Evolutionary conservation across 2,888 invertebrate genomes (phyloP).

Genomic region (Syrphus vitripennis): DNA sequence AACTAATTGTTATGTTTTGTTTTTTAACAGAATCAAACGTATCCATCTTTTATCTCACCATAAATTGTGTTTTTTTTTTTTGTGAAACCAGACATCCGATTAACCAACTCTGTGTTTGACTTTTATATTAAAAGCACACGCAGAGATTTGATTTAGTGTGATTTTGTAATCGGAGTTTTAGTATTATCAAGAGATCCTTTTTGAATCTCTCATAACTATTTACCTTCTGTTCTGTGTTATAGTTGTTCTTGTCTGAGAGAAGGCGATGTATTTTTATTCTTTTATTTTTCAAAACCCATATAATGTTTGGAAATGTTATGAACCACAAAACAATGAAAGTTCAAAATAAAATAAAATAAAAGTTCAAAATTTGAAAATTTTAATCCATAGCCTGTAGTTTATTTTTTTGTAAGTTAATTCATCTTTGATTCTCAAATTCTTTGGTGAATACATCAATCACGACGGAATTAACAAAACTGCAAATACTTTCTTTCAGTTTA

Average conservation of each 20-base stretch:
- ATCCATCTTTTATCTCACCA: conserved; percentile 28
- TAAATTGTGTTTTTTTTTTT: conserved; percentile 22
- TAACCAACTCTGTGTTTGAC: conserved; percentile 11
- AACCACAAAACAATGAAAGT: not conserved
- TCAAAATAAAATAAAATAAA: too few species aligned
- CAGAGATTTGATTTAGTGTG: conserved; percentile 14
- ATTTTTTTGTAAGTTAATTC: too few species aligned
- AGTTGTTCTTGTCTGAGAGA: not conserved
- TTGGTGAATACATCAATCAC: too few species aligned
- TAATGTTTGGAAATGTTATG: not conserved
- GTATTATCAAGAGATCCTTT: not conserved
- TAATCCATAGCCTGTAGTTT: too few species aligned
- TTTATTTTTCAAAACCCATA: not conserved
- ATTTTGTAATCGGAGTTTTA: not conserved
- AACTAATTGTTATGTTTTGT: conserved; percentile 33
- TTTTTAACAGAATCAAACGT: conserved; percentile 34
- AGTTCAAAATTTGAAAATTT: too few species aligned
- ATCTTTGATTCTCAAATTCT: too few species aligned
- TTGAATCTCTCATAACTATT: not conserved
- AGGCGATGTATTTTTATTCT: not conserved
- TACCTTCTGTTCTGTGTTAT: not conserved
- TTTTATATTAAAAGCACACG: conserved; percentile 8
- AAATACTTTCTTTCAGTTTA: too few species aligned
- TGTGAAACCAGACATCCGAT: conserved; percentile 64
- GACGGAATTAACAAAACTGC: too few species aligned